These are phyloP conservation scores for Folsomia manolachei DNA, from an alignment of 2,888 invertebrate genomes.

Conservation along the genomic window DNA sequence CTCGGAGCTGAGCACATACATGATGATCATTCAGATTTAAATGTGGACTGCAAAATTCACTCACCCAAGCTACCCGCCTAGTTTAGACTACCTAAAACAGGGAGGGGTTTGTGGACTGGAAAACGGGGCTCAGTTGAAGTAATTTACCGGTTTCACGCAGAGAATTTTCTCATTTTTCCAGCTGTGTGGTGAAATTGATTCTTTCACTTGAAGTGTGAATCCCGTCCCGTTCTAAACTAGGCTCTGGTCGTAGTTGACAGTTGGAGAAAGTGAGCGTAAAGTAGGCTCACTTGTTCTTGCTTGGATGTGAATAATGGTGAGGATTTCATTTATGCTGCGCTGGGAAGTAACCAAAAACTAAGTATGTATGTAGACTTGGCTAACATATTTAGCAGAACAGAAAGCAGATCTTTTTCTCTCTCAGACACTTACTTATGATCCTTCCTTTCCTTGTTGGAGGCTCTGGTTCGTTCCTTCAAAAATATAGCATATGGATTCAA, in stretches of 20 bases:
- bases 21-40: too few relatives aligned
- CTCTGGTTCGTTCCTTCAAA: too few relatives aligned
- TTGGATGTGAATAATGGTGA: not conserved
- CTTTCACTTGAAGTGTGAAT: not conserved
- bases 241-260: not conserved
- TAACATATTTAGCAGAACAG: not conserved
- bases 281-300: not conserved
- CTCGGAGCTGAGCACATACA: too few relatives aligned
- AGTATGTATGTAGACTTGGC: too few relatives aligned
- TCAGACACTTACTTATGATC: too few relatives aligned
- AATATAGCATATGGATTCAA: conserved; percentile 9
- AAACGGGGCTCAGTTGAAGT: conserved; percentile 3
- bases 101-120: not conserved
- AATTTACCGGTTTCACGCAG: conserved; percentile 4
- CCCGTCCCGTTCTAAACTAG: not conserved
- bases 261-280: not conserved
- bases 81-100: not conserved
- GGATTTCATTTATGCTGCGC: not conserved
- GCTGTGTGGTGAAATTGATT: conserved; percentile 14
- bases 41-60: too few relatives aligned
- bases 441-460: too few relatives aligned
- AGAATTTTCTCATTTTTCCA: conserved; percentile 16
- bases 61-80: too few relatives aligned
- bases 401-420: not conserved
- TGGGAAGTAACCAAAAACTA: too few relatives aligned